phyloP scores from a whole-genome alignment of 2,797 vertebrate species.

The Darevskia nairensis region DNA sequence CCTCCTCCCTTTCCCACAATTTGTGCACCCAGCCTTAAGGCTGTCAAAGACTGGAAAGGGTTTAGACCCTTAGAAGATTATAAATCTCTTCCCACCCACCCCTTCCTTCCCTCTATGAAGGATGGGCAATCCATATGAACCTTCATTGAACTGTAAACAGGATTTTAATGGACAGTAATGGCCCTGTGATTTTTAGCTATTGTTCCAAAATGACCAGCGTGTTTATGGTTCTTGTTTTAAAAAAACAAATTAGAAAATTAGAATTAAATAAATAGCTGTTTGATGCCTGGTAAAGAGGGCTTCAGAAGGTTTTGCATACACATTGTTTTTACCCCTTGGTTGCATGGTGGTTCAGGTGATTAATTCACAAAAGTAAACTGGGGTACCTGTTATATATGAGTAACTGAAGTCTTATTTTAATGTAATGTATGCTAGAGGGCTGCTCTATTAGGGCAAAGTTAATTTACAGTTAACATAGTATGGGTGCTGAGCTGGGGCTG shows the following conservation, averaged over 20 bases:
- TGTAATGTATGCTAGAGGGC: background rate
- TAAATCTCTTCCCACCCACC: conserved; percentile 69
- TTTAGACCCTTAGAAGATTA: conserved; percentile 55
- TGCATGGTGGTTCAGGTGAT: background rate
- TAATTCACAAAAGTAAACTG: background rate
- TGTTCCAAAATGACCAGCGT: conserved; percentile 80
- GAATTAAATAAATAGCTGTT: no score
- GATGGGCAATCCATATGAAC: conserved; percentile 72
- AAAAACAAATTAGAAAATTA: conserved; percentile 80
- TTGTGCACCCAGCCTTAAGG: conserved; percentile 62
- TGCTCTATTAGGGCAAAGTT: background rate
- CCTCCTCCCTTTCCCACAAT: conserved; percentile 45
- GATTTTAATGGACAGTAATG: conserved; percentile 83
- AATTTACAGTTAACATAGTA: background rate
- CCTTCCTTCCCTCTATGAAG: conserved; percentile 71
- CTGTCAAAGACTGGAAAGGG: conserved; percentile 57
- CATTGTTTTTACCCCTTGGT: background rate
- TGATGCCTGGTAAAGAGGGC: conserved; percentile 75
- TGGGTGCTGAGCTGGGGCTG: no score
- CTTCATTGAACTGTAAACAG: conserved; percentile 82
- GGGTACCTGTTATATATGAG: background rate
- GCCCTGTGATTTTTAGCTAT: conserved; percentile 82
- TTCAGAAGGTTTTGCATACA: conserved; percentile 54
- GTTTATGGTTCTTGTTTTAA: conserved; percentile 81
- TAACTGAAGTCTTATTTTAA: background rate